These are phyloP conservation scores for Lota lota DNA, from an alignment of 2,113 vertebrate genomes.

Conservation along the genomic window DNA sequence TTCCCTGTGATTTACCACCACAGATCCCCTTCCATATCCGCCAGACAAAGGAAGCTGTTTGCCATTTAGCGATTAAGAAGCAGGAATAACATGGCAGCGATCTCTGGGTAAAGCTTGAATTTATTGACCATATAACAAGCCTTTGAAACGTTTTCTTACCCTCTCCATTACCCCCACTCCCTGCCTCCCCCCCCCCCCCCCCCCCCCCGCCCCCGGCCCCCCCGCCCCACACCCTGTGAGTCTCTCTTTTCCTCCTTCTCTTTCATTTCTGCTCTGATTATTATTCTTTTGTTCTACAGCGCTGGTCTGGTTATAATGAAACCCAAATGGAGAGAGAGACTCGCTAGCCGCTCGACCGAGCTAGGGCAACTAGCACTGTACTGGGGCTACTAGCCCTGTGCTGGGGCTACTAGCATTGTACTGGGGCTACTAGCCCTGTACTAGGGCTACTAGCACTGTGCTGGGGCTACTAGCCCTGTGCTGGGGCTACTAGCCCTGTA, in stretches of 20 bases:
- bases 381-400: constrained; percentile 1
- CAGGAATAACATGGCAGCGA: constrained; percentile 18
- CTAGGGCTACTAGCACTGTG: not conserved
- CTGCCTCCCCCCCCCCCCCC: no score
- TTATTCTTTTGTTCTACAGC: constrained; percentile 55
- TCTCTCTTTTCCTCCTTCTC: constrained; percentile 4
- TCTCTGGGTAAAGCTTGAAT: constrained; percentile 41
- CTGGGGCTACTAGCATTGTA: no score
- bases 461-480: constrained; percentile 1
- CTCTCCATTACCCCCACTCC: not conserved
- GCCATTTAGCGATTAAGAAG: constrained; percentile 34
- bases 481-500: no score
- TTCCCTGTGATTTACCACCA: constrained; percentile 40
- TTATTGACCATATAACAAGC: constrained; percentile 57
- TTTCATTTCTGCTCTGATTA: constrained; percentile 39
- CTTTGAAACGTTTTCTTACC: constrained; percentile 39
- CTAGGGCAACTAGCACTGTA: constrained; percentile 13
- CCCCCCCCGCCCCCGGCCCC: not conserved
- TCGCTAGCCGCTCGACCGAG: constrained; percentile 18
- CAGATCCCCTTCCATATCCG: constrained; percentile 12
- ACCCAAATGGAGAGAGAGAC: constrained; percentile 57
- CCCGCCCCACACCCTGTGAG: not conserved
- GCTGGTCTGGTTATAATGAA: constrained; percentile 62
- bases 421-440: no score
- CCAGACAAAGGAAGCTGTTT: constrained; percentile 38